Percentiles rank a stretch among this genome's conserved stretches.
Evolutionary conservation across 2,888 invertebrate species (phyloP).

Genomic region (Thecophora atra): DNA sequence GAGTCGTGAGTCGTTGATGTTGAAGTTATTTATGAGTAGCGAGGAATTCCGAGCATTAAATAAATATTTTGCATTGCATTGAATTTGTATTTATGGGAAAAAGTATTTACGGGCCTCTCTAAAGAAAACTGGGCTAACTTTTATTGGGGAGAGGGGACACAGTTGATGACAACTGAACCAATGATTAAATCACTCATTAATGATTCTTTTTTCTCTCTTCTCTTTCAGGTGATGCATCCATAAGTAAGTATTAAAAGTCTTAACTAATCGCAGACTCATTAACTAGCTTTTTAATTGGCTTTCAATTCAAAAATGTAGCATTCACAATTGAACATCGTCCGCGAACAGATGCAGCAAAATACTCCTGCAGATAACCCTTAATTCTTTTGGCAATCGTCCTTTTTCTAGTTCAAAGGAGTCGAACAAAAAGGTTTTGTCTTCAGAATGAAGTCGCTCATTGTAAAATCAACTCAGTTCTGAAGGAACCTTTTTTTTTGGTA

Average conservation of each 20-base stretch:
- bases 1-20: slow-evolving; percentile 24
- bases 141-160: background rate
- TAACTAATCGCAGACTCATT: slow-evolving; percentile 11
- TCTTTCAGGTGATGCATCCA: slow-evolving; percentile 62
- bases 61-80: no score
- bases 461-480: background rate
- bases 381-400: slow-evolving; percentile 25
- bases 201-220: slow-evolving; percentile 1
- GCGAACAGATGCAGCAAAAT: background rate
- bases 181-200: background rate
- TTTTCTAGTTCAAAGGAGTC: slow-evolving; percentile 19
- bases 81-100: slow-evolving; percentile 5
- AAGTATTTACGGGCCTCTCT: background rate
- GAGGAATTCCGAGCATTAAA: slow-evolving; percentile 1
- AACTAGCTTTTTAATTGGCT: slow-evolving; percentile 52
- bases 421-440: slow-evolving; percentile 4
- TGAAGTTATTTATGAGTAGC: slow-evolving; percentile 34
- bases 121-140: background rate
- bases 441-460: slow-evolving; percentile 7
- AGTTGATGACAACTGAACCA: background rate
- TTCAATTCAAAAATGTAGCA: slow-evolving; percentile 52
- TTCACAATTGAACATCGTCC: slow-evolving; percentile 45
- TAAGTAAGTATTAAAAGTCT: slow-evolving; percentile 58
- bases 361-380: slow-evolving; percentile 1
- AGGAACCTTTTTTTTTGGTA: background rate